Evolutionary conservation across 2,888 invertebrate species (phyloP), one percentile per base, ranked within the genome.

Genomic region (Lepidochitona cinerea): DNA sequence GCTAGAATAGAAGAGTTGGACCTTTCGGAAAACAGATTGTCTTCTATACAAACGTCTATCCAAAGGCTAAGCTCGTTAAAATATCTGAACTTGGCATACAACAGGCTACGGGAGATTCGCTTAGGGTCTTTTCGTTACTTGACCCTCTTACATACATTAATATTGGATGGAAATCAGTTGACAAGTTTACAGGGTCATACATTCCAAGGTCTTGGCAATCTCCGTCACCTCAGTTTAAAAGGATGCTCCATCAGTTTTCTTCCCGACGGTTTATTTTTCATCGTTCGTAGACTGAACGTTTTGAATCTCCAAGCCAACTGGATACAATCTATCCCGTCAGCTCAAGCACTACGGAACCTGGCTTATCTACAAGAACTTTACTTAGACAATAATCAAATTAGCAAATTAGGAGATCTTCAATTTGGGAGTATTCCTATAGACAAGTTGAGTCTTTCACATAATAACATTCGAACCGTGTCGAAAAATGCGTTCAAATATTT

Each of bases 301-400:
- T 71, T 87, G 9, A 83, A 86, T 53, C 71, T 86, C 9, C 84
- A 85, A 1, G 69, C 78, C 49, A 87, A 87, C 73, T 72, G 77
- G n/a, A 73, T 87, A 12, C 72, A 49, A n/a, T 29, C 52, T 5
- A 53, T 85, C 9, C 85, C 85, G 14, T 37, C 73, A 18, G 70
- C 80, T 12, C 77, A 75, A 14, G 75, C 74, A 6, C 76, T 86
- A 3, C 76, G 79, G 2, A 74, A 73, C 41, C 75, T 84, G 32
- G 71, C 73, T 6, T 75, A 77, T 37, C 73, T 87, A 33, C 75
- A 74, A 41, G 68, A 75, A 37, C 72, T 87, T 6, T 78, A 75
- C 14, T 72, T 85, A 5, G 81, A 83, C 54, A 77, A 79, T 35
- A 87, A 87, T 73, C 71, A 77, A 37, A 74, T 87, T 37, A 49